A percentile compares a stretch with the other conserved stretches of the same genome.
phyloP scores from a whole-genome alignment of 2,888 invertebrate genomes.

The Hirtodrosophila confusa region DNA sequence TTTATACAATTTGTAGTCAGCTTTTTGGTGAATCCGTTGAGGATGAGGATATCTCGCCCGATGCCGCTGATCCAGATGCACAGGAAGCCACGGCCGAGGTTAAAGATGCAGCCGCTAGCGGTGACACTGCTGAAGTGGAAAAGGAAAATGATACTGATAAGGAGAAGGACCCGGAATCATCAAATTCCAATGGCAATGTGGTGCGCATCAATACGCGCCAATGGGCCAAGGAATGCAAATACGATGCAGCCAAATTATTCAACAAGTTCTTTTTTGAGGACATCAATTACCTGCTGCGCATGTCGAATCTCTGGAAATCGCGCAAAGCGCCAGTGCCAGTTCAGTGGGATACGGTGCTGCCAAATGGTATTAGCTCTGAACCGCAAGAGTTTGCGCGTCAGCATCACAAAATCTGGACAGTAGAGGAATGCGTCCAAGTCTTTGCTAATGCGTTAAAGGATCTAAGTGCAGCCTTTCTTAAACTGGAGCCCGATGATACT shows the following conservation, averaged over 20 bases:
- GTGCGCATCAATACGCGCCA: conserved; percentile 90
- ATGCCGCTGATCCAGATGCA: conserved; percentile 97
- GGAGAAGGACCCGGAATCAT: conserved; percentile 85
- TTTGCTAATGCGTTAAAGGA: conserved; percentile 88
- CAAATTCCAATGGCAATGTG: conserved; percentile 84
- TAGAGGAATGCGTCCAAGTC: conserved; percentile 89
- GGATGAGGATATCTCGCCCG: conserved; percentile 99
- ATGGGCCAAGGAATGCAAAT: conserved; percentile 94
- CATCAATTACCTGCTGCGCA: conserved; percentile 95
- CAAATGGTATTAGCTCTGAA: conserved; percentile 64
- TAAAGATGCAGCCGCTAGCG: conserved; percentile 16
- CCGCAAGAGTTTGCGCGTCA: conserved; percentile 84
- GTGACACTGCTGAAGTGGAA: conserved; percentile 81
- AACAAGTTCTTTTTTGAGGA: conserved; percentile 97
- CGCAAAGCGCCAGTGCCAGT: conserved; percentile 93
- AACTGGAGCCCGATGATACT: conserved; percentile 83
- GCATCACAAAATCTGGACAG: conserved; percentile 92
- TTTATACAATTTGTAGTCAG: conserved; percentile 87
- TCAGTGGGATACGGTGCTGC: conserved; percentile 88
- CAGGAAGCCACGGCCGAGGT: conserved; percentile 78
- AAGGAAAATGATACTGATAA: conserved; percentile 7
- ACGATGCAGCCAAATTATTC: conserved; percentile 94
- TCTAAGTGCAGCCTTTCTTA: conserved; percentile 87
- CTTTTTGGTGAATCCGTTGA: conserved; percentile 98
- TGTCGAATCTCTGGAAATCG: conserved; percentile 98